A percentile compares a stretch with the other conserved stretches of the same genome.
Conservation (phyloP, 2,797 vertebrate genomes). For the Phrynocephalus vlangalii region DNA sequence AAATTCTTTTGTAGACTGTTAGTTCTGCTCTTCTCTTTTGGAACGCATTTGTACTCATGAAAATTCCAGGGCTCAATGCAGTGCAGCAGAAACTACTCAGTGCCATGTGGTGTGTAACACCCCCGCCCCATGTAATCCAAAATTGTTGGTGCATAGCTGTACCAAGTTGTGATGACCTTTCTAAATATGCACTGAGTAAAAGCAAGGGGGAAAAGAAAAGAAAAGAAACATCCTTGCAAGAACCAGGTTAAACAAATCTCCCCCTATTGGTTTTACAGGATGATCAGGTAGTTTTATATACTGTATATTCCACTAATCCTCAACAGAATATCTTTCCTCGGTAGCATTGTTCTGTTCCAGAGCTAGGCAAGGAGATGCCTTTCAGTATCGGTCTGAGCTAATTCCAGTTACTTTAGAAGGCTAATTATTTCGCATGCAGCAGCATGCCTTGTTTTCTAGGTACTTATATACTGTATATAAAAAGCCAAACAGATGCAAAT, state of each 20-base stretch:
- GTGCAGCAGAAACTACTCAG: not conserved
- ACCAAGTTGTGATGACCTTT: conserved; percentile 31
- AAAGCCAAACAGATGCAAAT: conserved; percentile 56
- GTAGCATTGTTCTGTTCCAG: conserved; percentile 25
- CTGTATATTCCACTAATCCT: conserved; percentile 58
- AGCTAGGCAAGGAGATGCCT: conserved; percentile 50
- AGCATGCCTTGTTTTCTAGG: conserved; percentile 39
- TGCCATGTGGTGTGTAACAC: not conserved
- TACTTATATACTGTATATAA: not conserved
- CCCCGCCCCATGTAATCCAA: not conserved
- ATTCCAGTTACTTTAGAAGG: conserved; percentile 53
- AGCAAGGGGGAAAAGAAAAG: not conserved
- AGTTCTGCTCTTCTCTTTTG: not conserved
- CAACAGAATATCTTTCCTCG: conserved; percentile 53
- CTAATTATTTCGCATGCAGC: conserved; percentile 38
- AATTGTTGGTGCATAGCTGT: not conserved
- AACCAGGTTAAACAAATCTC: conserved; percentile 66
- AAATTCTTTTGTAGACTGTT: not conserved
- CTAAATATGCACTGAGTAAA: conserved; percentile 18
- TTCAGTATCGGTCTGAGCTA: conserved; percentile 2
- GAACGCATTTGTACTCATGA: not conserved
- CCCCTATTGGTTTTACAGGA: conserved; percentile 60
- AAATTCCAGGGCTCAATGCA: not conserved
- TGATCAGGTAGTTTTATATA: conserved; percentile 61
- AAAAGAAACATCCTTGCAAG: conserved; percentile 51